These are phyloP conservation scores for Synergus gifuensis DNA, from an alignment of 2,888 invertebrate species.

Conservation along the genomic window DNA sequence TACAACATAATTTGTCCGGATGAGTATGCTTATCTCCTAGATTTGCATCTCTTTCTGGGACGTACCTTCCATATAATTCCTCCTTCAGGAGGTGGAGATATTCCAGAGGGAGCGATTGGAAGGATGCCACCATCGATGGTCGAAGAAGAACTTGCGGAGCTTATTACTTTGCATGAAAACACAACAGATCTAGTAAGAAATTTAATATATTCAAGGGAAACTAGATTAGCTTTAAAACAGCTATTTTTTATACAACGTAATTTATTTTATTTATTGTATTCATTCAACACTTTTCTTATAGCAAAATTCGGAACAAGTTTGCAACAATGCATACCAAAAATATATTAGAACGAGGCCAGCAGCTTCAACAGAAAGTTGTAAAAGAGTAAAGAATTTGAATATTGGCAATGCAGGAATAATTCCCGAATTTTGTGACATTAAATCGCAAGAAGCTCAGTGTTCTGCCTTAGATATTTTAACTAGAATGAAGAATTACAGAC, in stretches of 20 bases:
- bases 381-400: slow-evolving; percentile 87
- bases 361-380: slow-evolving; percentile 93
- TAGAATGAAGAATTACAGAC: slow-evolving; percentile 87
- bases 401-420: slow-evolving; percentile 81
- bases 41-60: slow-evolving; percentile 96
- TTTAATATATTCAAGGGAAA: slow-evolving; percentile 13
- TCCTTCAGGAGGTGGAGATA: slow-evolving; percentile 74
- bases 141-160: slow-evolving; percentile 89
- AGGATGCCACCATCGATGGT: slow-evolving; percentile 88
- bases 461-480: slow-evolving; percentile 77
- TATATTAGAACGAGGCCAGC: slow-evolving; percentile 92
- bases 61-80: slow-evolving; percentile 82
- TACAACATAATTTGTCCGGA: slow-evolving; percentile 94
- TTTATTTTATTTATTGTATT: no score
- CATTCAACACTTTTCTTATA: slow-evolving; percentile 68
- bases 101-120: slow-evolving; percentile 86
- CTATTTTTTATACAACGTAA: no score
- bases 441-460: slow-evolving; percentile 49
- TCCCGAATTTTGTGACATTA: slow-evolving; percentile 78
- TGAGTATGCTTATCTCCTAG: slow-evolving; percentile 95
- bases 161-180: slow-evolving; percentile 87
- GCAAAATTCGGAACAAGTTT: slow-evolving; percentile 85
- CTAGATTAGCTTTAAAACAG: neutral
- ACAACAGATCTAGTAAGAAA: slow-evolving; percentile 86
- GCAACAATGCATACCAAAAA: slow-evolving; percentile 93